Conservation (phyloP, 2,888 invertebrate species). For the Drosophila tanythrix region DNA sequence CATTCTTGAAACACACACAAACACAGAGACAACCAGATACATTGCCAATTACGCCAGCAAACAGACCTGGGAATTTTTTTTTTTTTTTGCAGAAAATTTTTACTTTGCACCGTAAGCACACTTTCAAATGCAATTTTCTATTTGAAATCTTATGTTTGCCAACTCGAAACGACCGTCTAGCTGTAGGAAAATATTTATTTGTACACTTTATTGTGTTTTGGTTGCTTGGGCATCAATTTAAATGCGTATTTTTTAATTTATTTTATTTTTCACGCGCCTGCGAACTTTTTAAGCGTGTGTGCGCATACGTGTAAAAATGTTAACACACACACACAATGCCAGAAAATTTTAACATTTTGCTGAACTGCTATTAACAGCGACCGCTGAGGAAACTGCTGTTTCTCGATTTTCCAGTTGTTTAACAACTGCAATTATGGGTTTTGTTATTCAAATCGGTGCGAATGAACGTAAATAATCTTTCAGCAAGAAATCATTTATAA, state of each 20-base stretch:
- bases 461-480: not conserved
- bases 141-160: conserved; percentile 53
- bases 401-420: not conserved
- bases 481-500: not conserved
- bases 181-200: conserved; percentile 53
- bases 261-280: conserved; percentile 81
- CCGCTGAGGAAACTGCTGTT: not conserved
- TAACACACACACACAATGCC: conserved; percentile 35
- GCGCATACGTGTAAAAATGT: conserved; percentile 60
- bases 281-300: conserved; percentile 68
- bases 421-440: too few relatives aligned
- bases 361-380: conserved; percentile 51
- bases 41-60: conserved; percentile 72
- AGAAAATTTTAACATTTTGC: conserved; percentile 47
- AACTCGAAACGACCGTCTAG: conserved; percentile 52
- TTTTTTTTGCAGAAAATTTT: conserved; percentile 64
- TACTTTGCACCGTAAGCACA: conserved; percentile 69
- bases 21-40: conserved; percentile 48
- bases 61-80: conserved; percentile 83
- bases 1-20: conserved; percentile 35
- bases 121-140: conserved; percentile 68
- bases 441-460: not conserved
- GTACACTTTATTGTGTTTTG: conserved; percentile 69
- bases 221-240: conserved; percentile 62
- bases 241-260: conserved; percentile 59